Conservation (phyloP, 2,888 invertebrate species). For the Gerris lacustris region DNA sequence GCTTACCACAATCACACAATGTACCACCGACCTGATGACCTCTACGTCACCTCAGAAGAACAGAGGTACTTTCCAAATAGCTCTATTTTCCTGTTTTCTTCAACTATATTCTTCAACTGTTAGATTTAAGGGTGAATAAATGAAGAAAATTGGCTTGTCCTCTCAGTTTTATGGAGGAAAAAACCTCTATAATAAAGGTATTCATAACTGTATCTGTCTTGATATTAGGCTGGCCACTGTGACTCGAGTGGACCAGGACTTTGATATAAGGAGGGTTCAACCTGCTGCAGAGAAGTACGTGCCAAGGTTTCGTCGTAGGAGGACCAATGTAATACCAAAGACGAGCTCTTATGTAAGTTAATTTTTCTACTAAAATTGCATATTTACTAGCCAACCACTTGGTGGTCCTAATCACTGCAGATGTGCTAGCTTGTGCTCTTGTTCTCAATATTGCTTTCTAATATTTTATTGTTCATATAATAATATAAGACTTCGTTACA, state of each 20-base stretch:
- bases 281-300: slow-evolving; percentile 33
- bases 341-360: not conserved
- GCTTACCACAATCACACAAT: slow-evolving; percentile 52
- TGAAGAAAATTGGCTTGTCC: too few species aligned
- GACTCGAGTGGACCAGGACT: slow-evolving; percentile 43
- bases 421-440: too few species aligned
- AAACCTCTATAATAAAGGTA: too few species aligned
- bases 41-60: slow-evolving; percentile 48
- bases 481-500: too few species aligned
- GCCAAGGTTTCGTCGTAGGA: slow-evolving; percentile 27
- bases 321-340: slow-evolving; percentile 10
- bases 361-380: not conserved
- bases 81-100: too few species aligned
- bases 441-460: too few species aligned
- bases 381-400: too few species aligned
- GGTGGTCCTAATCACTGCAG: too few species aligned
- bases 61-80: slow-evolving; percentile 39
- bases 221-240: slow-evolving; percentile 38
- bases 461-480: too few species aligned
- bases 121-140: too few species aligned
- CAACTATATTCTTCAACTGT: too few species aligned
- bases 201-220: not conserved
- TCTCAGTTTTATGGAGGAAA: not conserved
- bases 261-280: slow-evolving; percentile 41
- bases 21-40: slow-evolving; percentile 48